These are phyloP conservation scores for Pterocles gutturalis DNA, from an alignment of 2,113 vertebrate genomes.

Conservation along the genomic window DNA sequence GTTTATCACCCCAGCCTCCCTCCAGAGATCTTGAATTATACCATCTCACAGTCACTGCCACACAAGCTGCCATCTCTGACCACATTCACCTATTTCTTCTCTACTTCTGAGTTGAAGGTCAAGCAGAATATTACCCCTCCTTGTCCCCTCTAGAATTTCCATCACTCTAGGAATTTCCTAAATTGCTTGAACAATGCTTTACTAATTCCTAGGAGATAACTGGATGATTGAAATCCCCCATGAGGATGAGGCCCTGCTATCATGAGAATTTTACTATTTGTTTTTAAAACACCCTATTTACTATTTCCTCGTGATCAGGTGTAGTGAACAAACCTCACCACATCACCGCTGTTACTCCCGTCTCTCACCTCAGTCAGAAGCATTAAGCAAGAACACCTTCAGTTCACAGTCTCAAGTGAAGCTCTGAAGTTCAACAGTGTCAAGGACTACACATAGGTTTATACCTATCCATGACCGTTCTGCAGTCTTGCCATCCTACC, in stretches of 20 bases:
- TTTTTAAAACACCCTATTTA: background rate
- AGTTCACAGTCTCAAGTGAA: background rate
- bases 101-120: background rate
- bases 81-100: background rate
- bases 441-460: background rate
- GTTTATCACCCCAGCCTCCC: background rate
- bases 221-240: background rate
- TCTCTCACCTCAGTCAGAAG: background rate
- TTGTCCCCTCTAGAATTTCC: background rate
- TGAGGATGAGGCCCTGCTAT: background rate
- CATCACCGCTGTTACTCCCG: background rate
- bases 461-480: background rate
- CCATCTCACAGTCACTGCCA: background rate
- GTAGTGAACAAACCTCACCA: background rate
- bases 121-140: background rate
- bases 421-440: background rate
- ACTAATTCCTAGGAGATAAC: background rate
- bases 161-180: background rate
- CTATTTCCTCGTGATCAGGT: background rate
- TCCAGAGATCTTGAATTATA: background rate
- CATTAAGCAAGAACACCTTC: background rate
- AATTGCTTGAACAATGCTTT: background rate
- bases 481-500: background rate
- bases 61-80: background rate
- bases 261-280: background rate